Evolutionary conservation across 2,888 invertebrate species (phyloP).

Genomic region (Drosophila subsilvestris): DNA sequence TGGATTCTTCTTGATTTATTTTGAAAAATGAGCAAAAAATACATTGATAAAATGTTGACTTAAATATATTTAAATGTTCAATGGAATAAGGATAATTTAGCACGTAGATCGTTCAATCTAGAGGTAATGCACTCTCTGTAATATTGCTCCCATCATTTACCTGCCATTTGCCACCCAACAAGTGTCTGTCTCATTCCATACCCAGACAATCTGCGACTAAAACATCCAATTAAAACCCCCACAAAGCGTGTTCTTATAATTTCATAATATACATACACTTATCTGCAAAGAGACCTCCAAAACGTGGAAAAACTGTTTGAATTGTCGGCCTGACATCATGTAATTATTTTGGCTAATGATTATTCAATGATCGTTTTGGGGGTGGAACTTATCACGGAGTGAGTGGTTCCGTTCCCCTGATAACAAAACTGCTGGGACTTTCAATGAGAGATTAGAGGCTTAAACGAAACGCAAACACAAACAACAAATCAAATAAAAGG

Average conservation of each 20-base stretch:
- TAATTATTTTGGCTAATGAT: slow-evolving; percentile 59
- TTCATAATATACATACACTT: slow-evolving; percentile 3
- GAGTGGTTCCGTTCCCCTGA: slow-evolving; percentile 24
- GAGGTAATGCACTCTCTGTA: no score
- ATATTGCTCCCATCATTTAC: no score
- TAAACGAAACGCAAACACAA: slow-evolving; percentile 8
- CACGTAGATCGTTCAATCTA: no score
- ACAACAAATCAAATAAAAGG: slow-evolving; percentile 6
- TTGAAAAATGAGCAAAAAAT: no score
- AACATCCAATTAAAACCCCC: slow-evolving; percentile 16
- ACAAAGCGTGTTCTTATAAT: slow-evolving; percentile 7
- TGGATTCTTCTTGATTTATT: no score
- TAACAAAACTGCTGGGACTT: slow-evolving; percentile 18
- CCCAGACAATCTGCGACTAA: neutral
- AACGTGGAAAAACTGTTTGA: slow-evolving; percentile 1
- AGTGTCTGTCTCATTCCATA: neutral
- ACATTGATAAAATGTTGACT: no score
- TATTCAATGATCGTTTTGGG: slow-evolving; percentile 32
- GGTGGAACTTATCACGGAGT: slow-evolving; percentile 47
- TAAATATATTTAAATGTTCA: no score
- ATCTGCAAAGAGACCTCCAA: slow-evolving; percentile 20
- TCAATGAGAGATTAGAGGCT: slow-evolving; percentile 1
- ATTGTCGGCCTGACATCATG: slow-evolving; percentile 53
- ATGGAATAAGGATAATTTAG: no score
- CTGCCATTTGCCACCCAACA: no score